phyloP scores from a whole-genome alignment of 2,113 vertebrate species.

The rat (Rattus norvegicus) region DNA sequence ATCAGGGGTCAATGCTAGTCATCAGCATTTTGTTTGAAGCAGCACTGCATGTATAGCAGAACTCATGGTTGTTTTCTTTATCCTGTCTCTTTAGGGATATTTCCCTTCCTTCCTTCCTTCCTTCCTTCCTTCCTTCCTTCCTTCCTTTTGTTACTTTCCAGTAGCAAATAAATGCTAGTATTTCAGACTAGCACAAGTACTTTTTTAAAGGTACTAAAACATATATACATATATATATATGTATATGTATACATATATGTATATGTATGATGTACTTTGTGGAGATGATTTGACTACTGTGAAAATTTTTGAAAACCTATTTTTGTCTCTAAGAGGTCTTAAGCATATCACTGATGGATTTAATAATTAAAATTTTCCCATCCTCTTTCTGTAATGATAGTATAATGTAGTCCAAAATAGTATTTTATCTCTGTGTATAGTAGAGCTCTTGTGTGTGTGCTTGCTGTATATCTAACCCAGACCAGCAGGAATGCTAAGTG shows the following conservation, averaged over 20 bases:
- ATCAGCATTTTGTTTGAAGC: slow-evolving; percentile 48
- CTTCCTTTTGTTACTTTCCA: neutral
- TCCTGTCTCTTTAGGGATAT: neutral
- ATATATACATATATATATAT: neutral
- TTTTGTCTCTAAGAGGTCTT: slow-evolving; percentile 9
- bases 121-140: neutral
- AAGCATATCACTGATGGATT: neutral
- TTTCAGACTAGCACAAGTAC: neutral
- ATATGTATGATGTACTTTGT: neutral
- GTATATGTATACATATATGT: too few relatives aligned
- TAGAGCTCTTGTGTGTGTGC: neutral
- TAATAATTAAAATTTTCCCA: neutral
- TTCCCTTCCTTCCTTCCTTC: neutral
- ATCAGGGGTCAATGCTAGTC: neutral
- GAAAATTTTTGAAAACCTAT: neutral
- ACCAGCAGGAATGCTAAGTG: neutral
- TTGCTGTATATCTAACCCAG: neutral
- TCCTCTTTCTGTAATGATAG: neutral
- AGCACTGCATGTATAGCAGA: slow-evolving; percentile 65
- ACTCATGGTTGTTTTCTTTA: slow-evolving; percentile 67
- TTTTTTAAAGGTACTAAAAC: slow-evolving; percentile 34
- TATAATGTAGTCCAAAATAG: neutral
- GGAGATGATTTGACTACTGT: neutral
- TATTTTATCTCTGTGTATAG: neutral
- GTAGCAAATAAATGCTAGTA: slow-evolving; percentile 48